Base-by-base conservation (phyloP, 2,797 vertebrate species). In the Sardinella longiceps region DNA sequence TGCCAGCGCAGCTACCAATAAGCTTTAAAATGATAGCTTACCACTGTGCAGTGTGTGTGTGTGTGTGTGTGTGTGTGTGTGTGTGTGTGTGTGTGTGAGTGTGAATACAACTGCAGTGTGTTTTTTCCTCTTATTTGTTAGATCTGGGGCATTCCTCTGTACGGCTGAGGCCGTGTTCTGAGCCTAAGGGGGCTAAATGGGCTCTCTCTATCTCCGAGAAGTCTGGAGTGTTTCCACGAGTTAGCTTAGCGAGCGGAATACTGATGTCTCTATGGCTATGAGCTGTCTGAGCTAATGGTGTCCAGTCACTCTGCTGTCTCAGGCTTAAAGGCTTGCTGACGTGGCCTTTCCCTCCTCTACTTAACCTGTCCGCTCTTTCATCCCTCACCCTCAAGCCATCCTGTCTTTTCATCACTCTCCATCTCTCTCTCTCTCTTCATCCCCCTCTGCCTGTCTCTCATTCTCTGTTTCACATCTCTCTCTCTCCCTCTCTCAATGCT, bases 91-190 rank as follows among this genome's bases (percentile, higher is more conserved):
- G 56, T 60, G 23, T n/a, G 3, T 60, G 28, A 12, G 60, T 66
- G 66, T 39, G 18, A 74, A 66, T 66, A 66, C 60, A 66, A 66
- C 28, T 28, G 60, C 60, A 66, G 28, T 63, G 60, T 63, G 60
- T 63, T n/a, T 50, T 74, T 6, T 33, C 37, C 66, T 15, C 15
- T 66, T 74, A 74, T 74, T 74, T 74, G n/a, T 74, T 74, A 74
- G 66, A 74, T 74, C 30, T 74, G 30, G 66, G 66, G 37, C 66
- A 74, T 74, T 74, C 30, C 30, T 20, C 66, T 20, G 30, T 37
- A 15, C 39, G 66, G 30, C 18, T 37, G 66, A 74, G 66, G 66
- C 30, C 15, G 14, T 74, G 53, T 23, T 56, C 3, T 23, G 53
- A 56, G 20, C 53, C 53, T 6, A 43, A 43, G 6, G 5, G 30